A percentile compares a stretch with the other conserved stretches of the same genome.
These are phyloP conservation scores for Melipona beecheii DNA, from an alignment of 2,888 invertebrate genomes.

Conservation along the genomic window DNA sequence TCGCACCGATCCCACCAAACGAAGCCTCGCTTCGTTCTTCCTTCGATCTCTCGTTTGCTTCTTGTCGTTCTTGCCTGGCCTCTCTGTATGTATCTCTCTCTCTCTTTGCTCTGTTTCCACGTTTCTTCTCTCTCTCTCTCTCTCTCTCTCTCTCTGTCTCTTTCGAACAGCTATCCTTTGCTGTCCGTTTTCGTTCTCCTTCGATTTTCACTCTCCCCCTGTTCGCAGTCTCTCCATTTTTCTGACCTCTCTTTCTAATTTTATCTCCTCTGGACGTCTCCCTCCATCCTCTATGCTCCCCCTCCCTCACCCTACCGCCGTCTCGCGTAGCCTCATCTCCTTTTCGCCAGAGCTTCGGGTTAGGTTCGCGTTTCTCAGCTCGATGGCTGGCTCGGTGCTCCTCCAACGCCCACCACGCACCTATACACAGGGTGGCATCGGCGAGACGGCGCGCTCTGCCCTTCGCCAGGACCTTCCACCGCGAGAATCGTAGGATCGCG, in stretches of 20 bases:
- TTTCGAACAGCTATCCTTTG: not conserved
- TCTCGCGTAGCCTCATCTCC: conserved; percentile 7
- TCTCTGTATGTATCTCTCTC: not conserved
- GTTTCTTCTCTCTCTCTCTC: conserved; percentile 25
- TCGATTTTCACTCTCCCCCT: conserved; percentile 38
- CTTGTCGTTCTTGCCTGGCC: not conserved
- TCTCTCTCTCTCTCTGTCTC: not conserved
- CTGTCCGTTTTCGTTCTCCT: conserved; percentile 21
- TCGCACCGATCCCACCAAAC: not conserved
- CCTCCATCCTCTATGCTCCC: not conserved
- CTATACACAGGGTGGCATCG: conserved; percentile 59
- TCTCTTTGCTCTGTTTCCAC: not conserved
- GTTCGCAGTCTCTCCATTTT: conserved; percentile 25
- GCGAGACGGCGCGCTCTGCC: conserved; percentile 47
- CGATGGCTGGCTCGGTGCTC: conserved; percentile 14
- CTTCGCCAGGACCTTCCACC: conserved; percentile 58
- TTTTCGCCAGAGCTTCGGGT: not conserved
- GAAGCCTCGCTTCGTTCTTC: conserved; percentile 19
- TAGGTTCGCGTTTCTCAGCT: not conserved
- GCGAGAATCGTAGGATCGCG: conserved; percentile 45
- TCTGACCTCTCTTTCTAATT: conserved; percentile 51
- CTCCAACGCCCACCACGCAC: conserved; percentile 46
- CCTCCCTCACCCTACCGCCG: not conserved
- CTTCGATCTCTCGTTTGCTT: conserved; percentile 29
- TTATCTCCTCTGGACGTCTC: conserved; percentile 38